Evolutionary conservation across 1,140 invertebrate genomes (phyloP), one percentile per base, ranked within the genome.

Genomic region (Apolygus lucorum): DNA sequence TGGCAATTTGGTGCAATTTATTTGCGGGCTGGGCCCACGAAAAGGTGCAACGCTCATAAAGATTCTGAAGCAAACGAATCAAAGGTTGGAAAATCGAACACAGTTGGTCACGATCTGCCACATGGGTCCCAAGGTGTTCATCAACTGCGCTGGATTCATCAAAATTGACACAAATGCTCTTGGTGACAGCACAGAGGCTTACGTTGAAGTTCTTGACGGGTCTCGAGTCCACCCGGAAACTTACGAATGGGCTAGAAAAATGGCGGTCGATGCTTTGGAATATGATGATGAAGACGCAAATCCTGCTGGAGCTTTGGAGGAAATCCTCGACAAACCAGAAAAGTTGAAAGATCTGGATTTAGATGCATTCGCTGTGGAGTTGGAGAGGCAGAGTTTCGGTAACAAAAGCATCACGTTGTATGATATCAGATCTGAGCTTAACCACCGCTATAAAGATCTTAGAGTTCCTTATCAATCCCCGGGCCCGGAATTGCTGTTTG

Each of bases 171-270:
- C 96, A 0, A 93, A 91, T 74, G 91, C 92, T 72, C 78, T 98
- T 22, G 93, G 93, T 14, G 95, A 98, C 76, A 74, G 92, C 77
- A 96, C 93, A 0, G 93, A 97, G 75, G 88, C 91, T 0, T 96
- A 96, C 75, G 92, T 97, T 0, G 95, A 99, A 84, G 94, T 99
- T 0, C 80, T 99, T 2, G 98, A 99, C 78, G 95, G 95, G 0
- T 98, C 98, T 0, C 83, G 98, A 72, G 95, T 99, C 0, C 98
- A 99, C 82, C 97, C 97, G 0, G 98, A 99, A 81, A 96, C 95
- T 0, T 99, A 99, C 75, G 97, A 99, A 78, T 99, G 96, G 96
- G 98, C 98, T 0, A 81, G 96, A 24, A 99, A 99, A 82, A 99
- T 99, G 96, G 98, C 97, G 1, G 95, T 99, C 0, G 98, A 99